Conservation (phyloP, 2,888 invertebrate species). For the Volucella inanis region DNA sequence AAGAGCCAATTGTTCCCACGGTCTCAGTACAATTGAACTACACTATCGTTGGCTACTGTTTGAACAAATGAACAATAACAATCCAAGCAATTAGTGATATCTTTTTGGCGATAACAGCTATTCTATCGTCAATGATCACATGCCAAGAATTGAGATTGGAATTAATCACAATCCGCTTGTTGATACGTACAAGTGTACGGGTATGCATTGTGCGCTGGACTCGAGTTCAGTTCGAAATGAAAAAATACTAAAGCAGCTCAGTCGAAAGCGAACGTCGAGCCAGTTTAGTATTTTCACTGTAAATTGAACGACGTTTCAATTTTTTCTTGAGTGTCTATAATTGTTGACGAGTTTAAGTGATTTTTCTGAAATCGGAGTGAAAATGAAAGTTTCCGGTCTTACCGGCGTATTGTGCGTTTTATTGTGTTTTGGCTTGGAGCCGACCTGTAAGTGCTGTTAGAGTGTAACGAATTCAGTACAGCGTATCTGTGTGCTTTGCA, state of each 20-base stretch:
- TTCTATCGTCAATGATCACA: too few species aligned
- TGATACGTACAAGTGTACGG: too few species aligned
- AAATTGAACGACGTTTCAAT: constrained; percentile 1
- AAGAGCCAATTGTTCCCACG: too few species aligned
- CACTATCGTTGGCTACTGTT: too few species aligned
- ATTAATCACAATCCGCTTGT: too few species aligned
- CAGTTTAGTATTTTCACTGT: background rate
- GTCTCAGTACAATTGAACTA: too few species aligned
- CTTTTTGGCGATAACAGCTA: too few species aligned
- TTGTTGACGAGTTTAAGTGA: background rate
- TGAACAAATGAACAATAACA: too few species aligned
- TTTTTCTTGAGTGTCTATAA: background rate
- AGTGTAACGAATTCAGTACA: background rate
- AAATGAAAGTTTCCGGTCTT: constrained; percentile 50
- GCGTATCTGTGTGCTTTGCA: background rate
- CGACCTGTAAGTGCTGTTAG: constrained; percentile 48
- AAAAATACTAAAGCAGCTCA: background rate
- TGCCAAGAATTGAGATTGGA: too few species aligned
- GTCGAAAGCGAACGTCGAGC: constrained; percentile 20
- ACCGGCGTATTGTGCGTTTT: constrained; percentile 1
- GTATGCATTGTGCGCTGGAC: background rate
- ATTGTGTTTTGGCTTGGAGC: constrained; percentile 7
- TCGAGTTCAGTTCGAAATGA: constrained; percentile 21
- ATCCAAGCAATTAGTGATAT: too few species aligned
- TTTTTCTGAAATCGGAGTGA: background rate